These are phyloP conservation scores for Lobophora halterata DNA, from an alignment of 2,888 invertebrate species.

Conservation along the genomic window DNA sequence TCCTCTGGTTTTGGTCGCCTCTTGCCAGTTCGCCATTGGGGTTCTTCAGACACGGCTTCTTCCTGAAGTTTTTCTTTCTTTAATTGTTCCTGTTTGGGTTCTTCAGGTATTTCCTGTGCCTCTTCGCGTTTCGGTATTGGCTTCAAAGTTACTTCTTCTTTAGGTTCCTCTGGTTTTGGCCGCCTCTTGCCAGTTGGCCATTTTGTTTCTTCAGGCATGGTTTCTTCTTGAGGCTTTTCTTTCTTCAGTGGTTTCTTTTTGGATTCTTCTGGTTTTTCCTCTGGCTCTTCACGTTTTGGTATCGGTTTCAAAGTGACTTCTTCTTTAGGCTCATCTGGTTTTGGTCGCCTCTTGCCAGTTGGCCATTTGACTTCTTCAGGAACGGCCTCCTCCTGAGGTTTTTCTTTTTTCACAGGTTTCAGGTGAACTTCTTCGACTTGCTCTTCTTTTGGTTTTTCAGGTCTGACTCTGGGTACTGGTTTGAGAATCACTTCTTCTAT, in stretches of 20 bases:
- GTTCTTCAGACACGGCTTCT: slow-evolving; percentile 44
- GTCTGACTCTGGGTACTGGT: slow-evolving; percentile 33
- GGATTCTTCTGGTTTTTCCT: slow-evolving; percentile 47
- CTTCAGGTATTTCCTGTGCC: slow-evolving; percentile 46
- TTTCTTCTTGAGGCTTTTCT: slow-evolving; percentile 60
- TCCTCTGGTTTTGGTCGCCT: too few relatives aligned
- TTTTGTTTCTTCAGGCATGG: slow-evolving; percentile 36
- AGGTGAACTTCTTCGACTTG: slow-evolving; percentile 55
- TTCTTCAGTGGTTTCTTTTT: slow-evolving; percentile 51
- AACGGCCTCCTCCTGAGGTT: slow-evolving; percentile 38
- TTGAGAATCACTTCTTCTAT: slow-evolving; percentile 40
- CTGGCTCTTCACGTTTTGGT: slow-evolving; percentile 39
- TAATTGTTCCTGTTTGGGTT: slow-evolving; percentile 41
- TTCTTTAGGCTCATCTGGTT: slow-evolving; percentile 41
- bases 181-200: slow-evolving; percentile 41
- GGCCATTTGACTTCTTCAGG: slow-evolving; percentile 55
- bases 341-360: slow-evolving; percentile 5
- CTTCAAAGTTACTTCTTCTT: slow-evolving; percentile 46
- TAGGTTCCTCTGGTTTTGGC: slow-evolving; percentile 40
- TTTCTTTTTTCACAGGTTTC: slow-evolving; percentile 43
- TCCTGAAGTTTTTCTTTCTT: slow-evolving; percentile 41
- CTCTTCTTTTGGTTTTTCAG: slow-evolving; percentile 40
- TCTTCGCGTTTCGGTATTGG: slow-evolving; percentile 43
- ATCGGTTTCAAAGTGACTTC: slow-evolving; percentile 50
- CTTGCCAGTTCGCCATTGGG: too few relatives aligned